A percentile compares a stretch with the other conserved stretches of the same genome.
phyloP scores from a whole-genome alignment of 2,888 invertebrate species.

The Pollenia amentaria region DNA sequence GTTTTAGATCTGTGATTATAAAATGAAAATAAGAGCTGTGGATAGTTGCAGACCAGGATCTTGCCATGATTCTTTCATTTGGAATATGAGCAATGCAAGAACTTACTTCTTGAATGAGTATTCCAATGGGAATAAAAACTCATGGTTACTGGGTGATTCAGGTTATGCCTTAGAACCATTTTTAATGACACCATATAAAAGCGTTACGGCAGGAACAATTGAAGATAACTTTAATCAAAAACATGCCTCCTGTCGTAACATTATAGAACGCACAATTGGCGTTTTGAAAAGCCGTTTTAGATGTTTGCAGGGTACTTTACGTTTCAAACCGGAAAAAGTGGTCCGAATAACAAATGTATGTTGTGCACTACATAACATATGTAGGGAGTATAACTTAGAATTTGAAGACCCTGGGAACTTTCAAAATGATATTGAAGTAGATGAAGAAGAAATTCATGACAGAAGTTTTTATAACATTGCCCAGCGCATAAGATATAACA shows the following conservation, averaged over 20 bases:
- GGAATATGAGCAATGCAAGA: constrained; percentile 25
- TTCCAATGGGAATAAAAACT: constrained; percentile 12
- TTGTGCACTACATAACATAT: constrained; percentile 5
- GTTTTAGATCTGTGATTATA: too few relatives aligned
- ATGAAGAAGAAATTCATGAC: background rate
- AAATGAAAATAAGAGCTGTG: too few relatives aligned
- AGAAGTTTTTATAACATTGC: background rate
- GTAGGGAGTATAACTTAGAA: background rate
- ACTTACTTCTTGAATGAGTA: background rate
- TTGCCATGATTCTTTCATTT: constrained; percentile 29
- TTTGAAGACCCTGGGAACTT: background rate
- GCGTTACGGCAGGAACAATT: too few relatives aligned
- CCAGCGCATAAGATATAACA: background rate
- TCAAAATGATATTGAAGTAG: background rate
- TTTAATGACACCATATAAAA: too few relatives aligned
- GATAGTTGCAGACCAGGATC: background rate
- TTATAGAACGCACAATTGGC: too few relatives aligned
- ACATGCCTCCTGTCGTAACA: too few relatives aligned
- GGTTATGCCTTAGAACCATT: constrained; percentile 1
- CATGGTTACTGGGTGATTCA: constrained; percentile 2
- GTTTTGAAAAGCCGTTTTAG: background rate
- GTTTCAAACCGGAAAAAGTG: constrained; percentile 12
- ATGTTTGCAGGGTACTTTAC: background rate
- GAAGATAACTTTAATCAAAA: too few relatives aligned
- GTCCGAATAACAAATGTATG: constrained; percentile 8